phyloP scores from a whole-genome alignment of 2,888 invertebrate genomes.

The Epiblema foenella region DNA sequence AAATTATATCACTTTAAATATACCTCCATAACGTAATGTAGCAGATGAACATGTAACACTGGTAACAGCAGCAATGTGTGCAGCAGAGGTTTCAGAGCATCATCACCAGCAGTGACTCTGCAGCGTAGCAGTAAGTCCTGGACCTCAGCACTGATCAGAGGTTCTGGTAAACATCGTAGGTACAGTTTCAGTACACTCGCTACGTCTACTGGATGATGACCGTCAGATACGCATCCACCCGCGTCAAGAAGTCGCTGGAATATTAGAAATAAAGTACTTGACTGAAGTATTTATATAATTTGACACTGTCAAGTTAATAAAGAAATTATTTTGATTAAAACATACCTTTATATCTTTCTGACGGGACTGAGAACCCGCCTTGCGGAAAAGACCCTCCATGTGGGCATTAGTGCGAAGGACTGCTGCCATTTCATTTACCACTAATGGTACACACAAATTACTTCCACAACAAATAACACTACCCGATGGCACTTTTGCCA shows the following conservation, averaged over 20 bases:
- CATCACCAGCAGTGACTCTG: slow-evolving; percentile 83
- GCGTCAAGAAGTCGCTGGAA: slow-evolving; percentile 88
- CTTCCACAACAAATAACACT: slow-evolving; percentile 88
- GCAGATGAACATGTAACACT: slow-evolving; percentile 89
- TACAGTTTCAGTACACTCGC: slow-evolving; percentile 94
- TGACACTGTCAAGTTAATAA: background rate
- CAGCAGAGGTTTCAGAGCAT: slow-evolving; percentile 87
- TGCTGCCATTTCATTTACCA: slow-evolving; percentile 89
- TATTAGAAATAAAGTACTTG: background rate
- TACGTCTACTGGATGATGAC: slow-evolving; percentile 92
- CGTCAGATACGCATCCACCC: slow-evolving; percentile 88
- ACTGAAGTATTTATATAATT: background rate
- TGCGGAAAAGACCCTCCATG: slow-evolving; percentile 94
- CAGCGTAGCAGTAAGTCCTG: slow-evolving; percentile 92
- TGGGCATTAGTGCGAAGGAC: slow-evolving; percentile 88
- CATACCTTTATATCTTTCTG: slow-evolving; percentile 92
- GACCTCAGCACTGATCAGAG: slow-evolving; percentile 89
- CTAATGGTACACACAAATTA: slow-evolving; percentile 88
- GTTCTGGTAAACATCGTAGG: slow-evolving; percentile 93
- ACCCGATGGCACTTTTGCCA: slow-evolving; percentile 77
- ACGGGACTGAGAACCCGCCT: slow-evolving; percentile 93
- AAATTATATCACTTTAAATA: background rate
- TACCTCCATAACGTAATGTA: slow-evolving; percentile 93
- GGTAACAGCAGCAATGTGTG: slow-evolving; percentile 90
- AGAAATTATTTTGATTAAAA: background rate